phyloP scores from a whole-genome alignment of 1,140 invertebrate species.

The Physella acuta region DNA sequence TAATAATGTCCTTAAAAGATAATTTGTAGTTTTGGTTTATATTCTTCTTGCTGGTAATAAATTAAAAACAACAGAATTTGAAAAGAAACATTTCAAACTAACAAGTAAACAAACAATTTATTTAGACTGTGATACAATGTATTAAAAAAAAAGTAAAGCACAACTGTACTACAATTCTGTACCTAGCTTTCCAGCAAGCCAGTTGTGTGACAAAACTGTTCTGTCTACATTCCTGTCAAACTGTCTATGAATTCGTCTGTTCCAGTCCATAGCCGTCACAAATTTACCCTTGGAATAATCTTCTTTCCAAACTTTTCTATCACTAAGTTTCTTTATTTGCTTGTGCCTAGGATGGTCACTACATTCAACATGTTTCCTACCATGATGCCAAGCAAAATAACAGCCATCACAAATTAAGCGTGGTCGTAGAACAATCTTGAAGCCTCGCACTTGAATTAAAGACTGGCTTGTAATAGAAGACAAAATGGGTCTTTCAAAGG shows the following conservation, averaged over 20 bases:
- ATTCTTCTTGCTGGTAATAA: too few relatives aligned
- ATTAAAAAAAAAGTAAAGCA: not conserved
- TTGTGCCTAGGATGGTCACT: conserved; percentile 76
- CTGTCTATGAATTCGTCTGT: not conserved
- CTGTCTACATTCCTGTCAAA: not conserved
- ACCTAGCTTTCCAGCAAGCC: conserved; percentile 17
- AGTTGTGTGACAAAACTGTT: conserved; percentile 19
- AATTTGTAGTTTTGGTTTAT: too few relatives aligned
- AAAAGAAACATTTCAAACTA: too few relatives aligned
- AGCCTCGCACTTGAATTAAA: conserved; percentile 29
- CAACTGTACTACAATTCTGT: conserved; percentile 3
- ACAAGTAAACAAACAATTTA: too few relatives aligned
- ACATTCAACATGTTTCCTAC: conserved; percentile 74
- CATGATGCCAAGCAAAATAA: conserved; percentile 70
- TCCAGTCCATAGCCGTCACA: conserved; percentile 8
- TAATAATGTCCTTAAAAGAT: too few relatives aligned
- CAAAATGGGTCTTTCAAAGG: too few relatives aligned
- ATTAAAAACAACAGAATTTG: too few relatives aligned
- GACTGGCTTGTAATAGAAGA: too few relatives aligned
- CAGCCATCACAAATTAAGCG: conserved; percentile 75
- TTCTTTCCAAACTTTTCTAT: conserved; percentile 31
- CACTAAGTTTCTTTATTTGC: conserved; percentile 70
- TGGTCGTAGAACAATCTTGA: conserved; percentile 66
- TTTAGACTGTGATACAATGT: too few relatives aligned
- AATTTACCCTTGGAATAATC: conserved; percentile 32